Base-by-base conservation (phyloP, 2,113 vertebrate species). In the Microcebus lehilahytsara region DNA sequence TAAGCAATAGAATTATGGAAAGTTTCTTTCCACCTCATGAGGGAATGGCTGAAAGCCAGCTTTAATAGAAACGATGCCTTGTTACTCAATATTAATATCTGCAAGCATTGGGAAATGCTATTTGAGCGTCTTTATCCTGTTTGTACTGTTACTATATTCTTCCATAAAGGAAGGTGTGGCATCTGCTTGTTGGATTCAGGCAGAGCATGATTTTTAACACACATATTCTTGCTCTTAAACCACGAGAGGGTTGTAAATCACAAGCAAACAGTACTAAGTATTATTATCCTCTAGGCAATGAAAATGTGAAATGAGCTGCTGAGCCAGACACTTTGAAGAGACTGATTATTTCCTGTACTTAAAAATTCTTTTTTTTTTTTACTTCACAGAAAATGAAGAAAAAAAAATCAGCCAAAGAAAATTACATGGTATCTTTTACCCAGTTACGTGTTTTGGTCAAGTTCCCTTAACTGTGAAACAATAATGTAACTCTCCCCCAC, bases 161-260 rank as follows among this genome's bases (percentile, higher is more conserved):
- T 89, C 25, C 23, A 94, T 93, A 86, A 49, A 93, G 79, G 3
- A 23, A 66, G 79, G 95, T 22, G 37, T 86, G 64, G 58, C 80
- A n/a, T 5, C 66, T 93, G 75, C 20, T 60, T 90, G 51, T 95
- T 56, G 49, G 23, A 27, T 60, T 88, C 85, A 64, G 46, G 83
- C 94, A 85, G 46, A 93, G 91, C 94, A 93, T 93, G 75, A 96
- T 86, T 96, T 69, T 98, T 91, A 97, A 94, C 6, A 85, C 71
- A 87, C 69, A 66, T 90, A 96, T 97, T 97, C 97, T 96, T 94
- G 78, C 72, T 95, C 79, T 84, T 53, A 98, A 96, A 97, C 91
- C 90, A 88, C 40, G 69, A 93, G 64, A 51, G 19, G 74, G 91
- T 88, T 79, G 72, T 94, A 94, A 97, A 80, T 97, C 84, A 1